Conservation (phyloP, 2,797 vertebrate genomes). For the Malurus splendens region DNA sequence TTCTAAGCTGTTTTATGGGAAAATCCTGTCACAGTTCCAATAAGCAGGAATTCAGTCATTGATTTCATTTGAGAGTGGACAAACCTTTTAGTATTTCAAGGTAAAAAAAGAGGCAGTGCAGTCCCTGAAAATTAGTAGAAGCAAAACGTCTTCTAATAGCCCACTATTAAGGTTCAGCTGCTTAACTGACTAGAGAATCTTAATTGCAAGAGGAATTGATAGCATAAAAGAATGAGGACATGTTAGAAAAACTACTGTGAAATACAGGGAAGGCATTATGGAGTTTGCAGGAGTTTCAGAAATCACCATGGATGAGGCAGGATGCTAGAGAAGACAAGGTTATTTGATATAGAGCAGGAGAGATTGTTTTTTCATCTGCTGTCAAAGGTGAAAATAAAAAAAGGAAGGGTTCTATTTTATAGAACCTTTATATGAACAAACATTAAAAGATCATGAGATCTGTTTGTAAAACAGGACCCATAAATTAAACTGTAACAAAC, state of each 20-base stretch:
- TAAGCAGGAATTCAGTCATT: neutral
- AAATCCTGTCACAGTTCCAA: neutral
- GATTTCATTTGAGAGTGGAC: neutral
- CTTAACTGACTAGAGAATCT: neutral
- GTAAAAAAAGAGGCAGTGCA: neutral
- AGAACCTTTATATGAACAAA: neutral
- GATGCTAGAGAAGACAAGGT: neutral
- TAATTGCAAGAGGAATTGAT: neutral
- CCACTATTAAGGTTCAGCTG: neutral
- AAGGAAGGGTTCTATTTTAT: fast-evolving
- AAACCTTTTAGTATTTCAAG: neutral
- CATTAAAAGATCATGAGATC: neutral
- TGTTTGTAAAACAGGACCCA: fast-evolving
- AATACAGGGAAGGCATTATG: neutral
- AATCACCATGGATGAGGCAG: neutral
- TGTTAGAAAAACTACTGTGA: neutral
- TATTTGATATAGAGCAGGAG: neutral
- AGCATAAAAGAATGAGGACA: neutral
- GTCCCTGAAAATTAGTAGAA: neutral
- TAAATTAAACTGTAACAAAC: neutral
- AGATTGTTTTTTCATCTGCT: neutral
- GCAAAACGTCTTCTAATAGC: neutral
- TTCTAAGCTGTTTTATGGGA: neutral
- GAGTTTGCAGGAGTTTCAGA: neutral
- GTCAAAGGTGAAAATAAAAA: neutral